Percentiles rank a stretch among this genome's conserved stretches.
Conservation (phyloP, 2,888 invertebrate species). For the Apodemia zela region DNA sequence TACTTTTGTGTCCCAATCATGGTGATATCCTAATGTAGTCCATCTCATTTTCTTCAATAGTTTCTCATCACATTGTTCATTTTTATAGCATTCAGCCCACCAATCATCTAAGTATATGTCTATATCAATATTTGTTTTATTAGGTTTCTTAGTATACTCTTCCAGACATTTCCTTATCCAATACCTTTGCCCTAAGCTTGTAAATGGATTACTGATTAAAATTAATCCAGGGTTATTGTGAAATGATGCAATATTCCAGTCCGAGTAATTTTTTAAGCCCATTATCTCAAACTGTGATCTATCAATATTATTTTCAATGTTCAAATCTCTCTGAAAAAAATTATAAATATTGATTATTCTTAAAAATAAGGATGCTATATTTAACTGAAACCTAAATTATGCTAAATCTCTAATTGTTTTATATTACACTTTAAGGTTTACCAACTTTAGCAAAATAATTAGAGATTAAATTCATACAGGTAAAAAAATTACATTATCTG, state of each 20-base stretch:
- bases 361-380: background rate
- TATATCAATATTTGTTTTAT: constrained; percentile 84
- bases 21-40: constrained; percentile 98
- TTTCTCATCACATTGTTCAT: constrained; percentile 52
- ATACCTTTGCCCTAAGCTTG: constrained; percentile 86
- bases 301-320: constrained; percentile 23
- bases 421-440: too few species aligned
- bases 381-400: background rate
- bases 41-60: constrained; percentile 85
- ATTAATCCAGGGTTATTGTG: constrained; percentile 86
- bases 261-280: constrained; percentile 45
- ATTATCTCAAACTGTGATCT: constrained; percentile 46
- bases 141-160: constrained; percentile 88
- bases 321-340: background rate
- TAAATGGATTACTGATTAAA: constrained; percentile 92
- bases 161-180: constrained; percentile 90
- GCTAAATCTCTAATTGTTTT: too few species aligned
- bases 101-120: constrained; percentile 70
- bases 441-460: too few species aligned
- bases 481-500: too few species aligned
- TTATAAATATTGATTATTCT: background rate
- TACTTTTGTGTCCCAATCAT: constrained; percentile 98
- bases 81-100: constrained; percentile 83
- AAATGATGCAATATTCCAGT: constrained; percentile 84
- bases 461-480: too few species aligned